These are phyloP conservation scores for Papilio dardanus DNA, from an alignment of 1,140 invertebrate genomes.

Conservation along the genomic window DNA sequence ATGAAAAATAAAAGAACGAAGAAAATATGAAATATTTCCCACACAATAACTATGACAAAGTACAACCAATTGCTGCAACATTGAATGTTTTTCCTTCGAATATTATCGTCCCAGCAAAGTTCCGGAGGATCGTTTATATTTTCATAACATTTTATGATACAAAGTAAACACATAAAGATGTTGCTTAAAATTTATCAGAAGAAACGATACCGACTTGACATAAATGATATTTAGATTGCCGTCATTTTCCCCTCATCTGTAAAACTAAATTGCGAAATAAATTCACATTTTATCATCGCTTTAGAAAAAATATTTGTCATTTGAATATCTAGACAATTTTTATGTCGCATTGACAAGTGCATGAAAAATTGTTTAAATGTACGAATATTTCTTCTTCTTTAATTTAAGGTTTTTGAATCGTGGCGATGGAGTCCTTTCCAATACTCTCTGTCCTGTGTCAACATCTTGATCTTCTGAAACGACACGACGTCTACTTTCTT, in stretches of 20 bases:
- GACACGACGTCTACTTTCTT: no score
- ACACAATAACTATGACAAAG: background rate
- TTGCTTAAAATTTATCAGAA: constrained; percentile 26
- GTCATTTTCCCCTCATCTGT: background rate
- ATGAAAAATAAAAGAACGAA: background rate
- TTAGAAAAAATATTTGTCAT: background rate
- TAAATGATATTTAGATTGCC: constrained; percentile 24
- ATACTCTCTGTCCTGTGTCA: no score
- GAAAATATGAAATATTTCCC: background rate
- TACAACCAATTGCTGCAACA: background rate
- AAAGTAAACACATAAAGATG: constrained; percentile 21
- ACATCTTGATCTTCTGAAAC: no score
- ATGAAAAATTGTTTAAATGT: background rate
- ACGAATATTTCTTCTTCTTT: no score
- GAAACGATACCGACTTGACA: constrained; percentile 8
- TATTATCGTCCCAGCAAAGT: background rate
- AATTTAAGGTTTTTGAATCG: no score
- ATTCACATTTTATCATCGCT: background rate
- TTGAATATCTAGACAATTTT: background rate
- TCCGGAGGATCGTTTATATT: constrained; percentile 9
- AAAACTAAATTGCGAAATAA: background rate
- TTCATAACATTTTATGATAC: constrained; percentile 14
- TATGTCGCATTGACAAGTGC: background rate
- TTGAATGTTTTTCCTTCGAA: constrained; percentile 4
- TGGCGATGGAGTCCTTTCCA: no score